Conservation (phyloP, 1,140 invertebrate species). For the Drosophila willistoni region DNA sequence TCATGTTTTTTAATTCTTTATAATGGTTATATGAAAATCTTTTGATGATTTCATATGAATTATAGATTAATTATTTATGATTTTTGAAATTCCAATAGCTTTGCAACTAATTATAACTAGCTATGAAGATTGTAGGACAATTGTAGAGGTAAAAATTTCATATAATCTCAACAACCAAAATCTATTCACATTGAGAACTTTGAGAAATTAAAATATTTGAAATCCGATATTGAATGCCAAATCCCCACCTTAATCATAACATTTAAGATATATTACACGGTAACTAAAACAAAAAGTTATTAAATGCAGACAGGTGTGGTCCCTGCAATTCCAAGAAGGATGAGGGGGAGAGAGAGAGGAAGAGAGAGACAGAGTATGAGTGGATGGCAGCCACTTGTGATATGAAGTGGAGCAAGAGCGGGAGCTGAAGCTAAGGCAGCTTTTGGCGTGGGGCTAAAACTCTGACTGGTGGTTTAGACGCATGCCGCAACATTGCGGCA, state of each 20-base stretch:
- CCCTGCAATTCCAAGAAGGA: slow-evolving; percentile 21
- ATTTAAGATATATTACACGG: slow-evolving; percentile 31
- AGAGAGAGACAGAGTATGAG: background rate
- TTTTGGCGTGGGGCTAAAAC: slow-evolving; percentile 21
- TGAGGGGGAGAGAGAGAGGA: slow-evolving; percentile 1
- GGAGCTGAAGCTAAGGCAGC: background rate
- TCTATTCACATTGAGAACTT: too few species aligned
- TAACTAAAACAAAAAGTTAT: slow-evolving; percentile 66
- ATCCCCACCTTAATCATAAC: background rate
- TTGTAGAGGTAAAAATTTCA: too few species aligned
- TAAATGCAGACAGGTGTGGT: slow-evolving; percentile 56
- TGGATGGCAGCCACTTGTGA: slow-evolving; percentile 63
- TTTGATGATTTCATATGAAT: too few species aligned
- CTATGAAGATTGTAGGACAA: too few species aligned
- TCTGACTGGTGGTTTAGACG: slow-evolving; percentile 53
- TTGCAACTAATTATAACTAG: too few species aligned
- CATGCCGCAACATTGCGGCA: slow-evolving; percentile 62
- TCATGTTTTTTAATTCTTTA: too few species aligned
- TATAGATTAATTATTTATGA: too few species aligned
- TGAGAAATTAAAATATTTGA: too few species aligned
- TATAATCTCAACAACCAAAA: too few species aligned
- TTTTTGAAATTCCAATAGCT: too few species aligned
- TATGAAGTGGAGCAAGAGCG: slow-evolving; percentile 59
- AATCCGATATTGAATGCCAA: too few species aligned
- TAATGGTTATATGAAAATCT: too few species aligned